Conservation (phyloP, 2,797 vertebrate species). For the Kryptolebias ocellatus region DNA sequence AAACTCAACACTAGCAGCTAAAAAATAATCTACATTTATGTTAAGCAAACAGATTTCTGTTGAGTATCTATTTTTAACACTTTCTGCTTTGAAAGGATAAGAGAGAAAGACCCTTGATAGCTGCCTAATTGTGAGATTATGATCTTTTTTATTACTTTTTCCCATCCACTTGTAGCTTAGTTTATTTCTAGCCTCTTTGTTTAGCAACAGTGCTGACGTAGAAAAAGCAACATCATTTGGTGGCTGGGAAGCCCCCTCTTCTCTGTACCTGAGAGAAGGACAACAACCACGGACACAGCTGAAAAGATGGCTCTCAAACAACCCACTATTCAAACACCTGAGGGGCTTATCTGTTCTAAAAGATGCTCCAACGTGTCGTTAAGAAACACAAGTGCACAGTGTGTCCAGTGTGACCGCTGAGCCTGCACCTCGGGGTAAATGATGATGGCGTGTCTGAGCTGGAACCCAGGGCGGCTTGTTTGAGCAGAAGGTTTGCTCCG, state of each 20-base stretch:
- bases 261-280: slow-evolving; percentile 33
- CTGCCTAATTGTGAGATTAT: neutral
- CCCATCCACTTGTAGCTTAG: slow-evolving; percentile 11
- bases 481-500: slow-evolving; percentile 40
- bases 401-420: slow-evolving; percentile 51
- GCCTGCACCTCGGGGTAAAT: slow-evolving; percentile 36
- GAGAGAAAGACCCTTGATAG: neutral
- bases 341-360: slow-evolving; percentile 69
- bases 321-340: slow-evolving; percentile 50
- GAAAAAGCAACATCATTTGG: slow-evolving; percentile 45
- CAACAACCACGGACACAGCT: slow-evolving; percentile 60
- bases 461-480: slow-evolving; percentile 45
- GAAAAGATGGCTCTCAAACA: slow-evolving; percentile 50
- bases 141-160: slow-evolving; percentile 7
- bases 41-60: too few species aligned
- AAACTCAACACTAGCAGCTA: too few species aligned
- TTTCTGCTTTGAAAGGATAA: neutral
- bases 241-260: slow-evolving; percentile 13
- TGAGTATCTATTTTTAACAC: too few species aligned
- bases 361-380: slow-evolving; percentile 64
- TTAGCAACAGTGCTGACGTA: slow-evolving; percentile 23
- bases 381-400: slow-evolving; percentile 47
- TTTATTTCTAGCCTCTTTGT: slow-evolving; percentile 22
- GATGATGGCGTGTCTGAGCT: slow-evolving; percentile 52
- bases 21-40: neutral